Conservation (phyloP, 2,888 invertebrate species). For the Caenorhabditis sp. region DNA sequence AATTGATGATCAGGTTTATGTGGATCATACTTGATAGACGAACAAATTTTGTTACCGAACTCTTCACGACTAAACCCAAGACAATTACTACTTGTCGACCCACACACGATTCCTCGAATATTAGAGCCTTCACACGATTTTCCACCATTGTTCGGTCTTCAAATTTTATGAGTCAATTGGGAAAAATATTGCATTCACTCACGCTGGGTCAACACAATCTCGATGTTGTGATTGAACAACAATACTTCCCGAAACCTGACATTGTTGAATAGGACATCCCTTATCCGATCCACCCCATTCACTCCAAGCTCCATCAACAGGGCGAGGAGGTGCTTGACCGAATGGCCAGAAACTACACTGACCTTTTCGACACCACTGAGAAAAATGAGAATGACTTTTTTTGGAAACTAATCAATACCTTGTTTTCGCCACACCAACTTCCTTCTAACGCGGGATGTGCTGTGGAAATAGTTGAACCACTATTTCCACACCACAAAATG, state of each 20-base stretch:
- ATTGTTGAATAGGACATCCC: slow-evolving; percentile 65
- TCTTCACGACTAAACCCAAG: slow-evolving; percentile 58
- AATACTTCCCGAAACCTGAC: slow-evolving; percentile 65
- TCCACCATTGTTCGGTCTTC: slow-evolving; percentile 70
- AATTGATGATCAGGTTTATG: slow-evolving; percentile 66
- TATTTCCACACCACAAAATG: slow-evolving; percentile 70
- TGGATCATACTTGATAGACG: slow-evolving; percentile 58
- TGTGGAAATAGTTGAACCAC: slow-evolving; percentile 70
- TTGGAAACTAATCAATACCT: too few relatives aligned
- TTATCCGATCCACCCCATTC: slow-evolving; percentile 63
- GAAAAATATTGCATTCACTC: slow-evolving; percentile 23
- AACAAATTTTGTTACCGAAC: slow-evolving; percentile 62
- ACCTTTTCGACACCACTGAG: slow-evolving; percentile 69
- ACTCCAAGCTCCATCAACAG: slow-evolving; percentile 68
- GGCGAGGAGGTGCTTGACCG: slow-evolving; percentile 33
- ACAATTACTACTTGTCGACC: slow-evolving; percentile 48
- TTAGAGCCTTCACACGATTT: slow-evolving; percentile 60
- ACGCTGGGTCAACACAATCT: slow-evolving; percentile 70
- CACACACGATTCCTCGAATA: slow-evolving; percentile 67
- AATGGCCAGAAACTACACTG: slow-evolving; percentile 60
- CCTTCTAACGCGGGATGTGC: slow-evolving; percentile 71
- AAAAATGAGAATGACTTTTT: too few relatives aligned
- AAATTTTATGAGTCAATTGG: slow-evolving; percentile 8
- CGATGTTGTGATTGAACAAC: slow-evolving; percentile 63
- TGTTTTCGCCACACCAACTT: slow-evolving; percentile 68